Base-by-base conservation (phyloP, 64 coral and sea anemone species). In the Pachyseris speciosa region DNA sequence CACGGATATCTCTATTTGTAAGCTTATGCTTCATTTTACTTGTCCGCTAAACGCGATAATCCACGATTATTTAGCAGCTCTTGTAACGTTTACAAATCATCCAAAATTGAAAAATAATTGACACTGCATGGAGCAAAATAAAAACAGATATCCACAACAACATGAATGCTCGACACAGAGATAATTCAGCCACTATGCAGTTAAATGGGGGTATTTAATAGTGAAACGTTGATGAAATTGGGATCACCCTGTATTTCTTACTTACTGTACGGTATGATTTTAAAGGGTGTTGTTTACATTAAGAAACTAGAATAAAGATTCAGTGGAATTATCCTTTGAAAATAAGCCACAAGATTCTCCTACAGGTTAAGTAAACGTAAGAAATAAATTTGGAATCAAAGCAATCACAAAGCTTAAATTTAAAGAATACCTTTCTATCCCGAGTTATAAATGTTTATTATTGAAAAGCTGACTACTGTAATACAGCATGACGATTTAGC, bases 61-160 rank as follows among this genome's bases (percentile, higher is more conserved):
- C 28, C 7, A 19, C 48, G 13, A 16, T 79, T 40, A 26, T 81
- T 81, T 80, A 80, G 30, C 19, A 59, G 33, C 16, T 40, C 32
- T 81, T 60, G 77, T 61, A 81, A 63, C 77, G 53, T 63, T 81
- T 60, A 40, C 52, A 81, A 81, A 81, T 81, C 53, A 40, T 61
- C 20, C 15, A 26, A 58, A 58, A 79, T 79, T 79, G 47, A 34
- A 17, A 79, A 79, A 81, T 81, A 63, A 81, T 81, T 81, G 53
- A 41, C 77, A 61, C 77, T 7, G 77, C 77, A 60, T 61, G 77
- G 33, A 37, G 77, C 53, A 60, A 52, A 61, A 80, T 17, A 30
- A 76, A 76, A 76, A 76, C 73, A 76, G 10, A 76, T 50, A 5
- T 71, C 22, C 22, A 26, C 11, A 80, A 16, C 44, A 49, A 39